These are phyloP conservation scores for Erebia aethiops DNA, from an alignment of 2,888 invertebrate species.

Conservation along the genomic window DNA sequence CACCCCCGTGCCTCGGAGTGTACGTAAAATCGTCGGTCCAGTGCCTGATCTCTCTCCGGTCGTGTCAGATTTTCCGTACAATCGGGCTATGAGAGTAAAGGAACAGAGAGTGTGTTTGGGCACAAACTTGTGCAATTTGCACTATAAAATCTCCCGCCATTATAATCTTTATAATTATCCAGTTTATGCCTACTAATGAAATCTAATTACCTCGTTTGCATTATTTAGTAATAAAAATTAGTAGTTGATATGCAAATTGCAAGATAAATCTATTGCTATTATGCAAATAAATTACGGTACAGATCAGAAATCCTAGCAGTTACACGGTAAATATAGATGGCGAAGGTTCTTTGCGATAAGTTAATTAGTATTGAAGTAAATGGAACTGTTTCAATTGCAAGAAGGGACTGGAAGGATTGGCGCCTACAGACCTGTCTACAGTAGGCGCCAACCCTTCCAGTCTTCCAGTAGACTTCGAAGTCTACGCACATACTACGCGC, in stretches of 20 bases:
- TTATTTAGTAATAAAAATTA: constrained; percentile 22
- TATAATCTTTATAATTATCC: constrained; percentile 8
- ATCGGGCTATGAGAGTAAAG: no score
- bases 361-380: constrained; percentile 8
- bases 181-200: constrained; percentile 1
- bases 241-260: constrained; percentile 11
- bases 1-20: no score
- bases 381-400: neutral
- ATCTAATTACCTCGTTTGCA: constrained; percentile 7
- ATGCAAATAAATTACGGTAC: constrained; percentile 18
- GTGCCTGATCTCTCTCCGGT: no score
- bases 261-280: constrained; percentile 18
- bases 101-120: no score
- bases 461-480: no score
- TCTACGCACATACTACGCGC: no score
- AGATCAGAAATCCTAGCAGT: constrained; percentile 3
- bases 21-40: no score
- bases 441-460: no score
- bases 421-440: no score
- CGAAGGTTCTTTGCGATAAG: neutral
- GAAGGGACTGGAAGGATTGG: neutral
- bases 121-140: no score
- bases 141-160: no score
- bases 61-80: no score
- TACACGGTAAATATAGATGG: constrained; percentile 4